phyloP scores from a whole-genome alignment of 2,888 invertebrate genomes.

The Megalurothrips usitatus region DNA sequence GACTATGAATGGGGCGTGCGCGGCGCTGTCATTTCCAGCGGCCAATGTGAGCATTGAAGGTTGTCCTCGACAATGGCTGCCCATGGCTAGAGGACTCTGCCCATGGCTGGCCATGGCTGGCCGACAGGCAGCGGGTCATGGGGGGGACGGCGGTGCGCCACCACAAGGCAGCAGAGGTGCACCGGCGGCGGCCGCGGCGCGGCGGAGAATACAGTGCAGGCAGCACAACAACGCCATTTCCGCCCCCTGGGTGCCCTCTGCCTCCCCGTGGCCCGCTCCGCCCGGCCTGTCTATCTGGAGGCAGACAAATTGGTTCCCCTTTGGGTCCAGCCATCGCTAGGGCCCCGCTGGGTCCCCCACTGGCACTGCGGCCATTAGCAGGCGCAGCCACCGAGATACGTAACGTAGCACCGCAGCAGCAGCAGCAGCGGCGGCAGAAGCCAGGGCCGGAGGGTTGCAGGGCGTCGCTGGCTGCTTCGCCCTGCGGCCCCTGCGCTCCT shows the following conservation, averaged over 20 bases:
- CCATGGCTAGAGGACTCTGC: not conserved
- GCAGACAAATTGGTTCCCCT: slow-evolving; percentile 1
- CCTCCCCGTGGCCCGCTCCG: not conserved
- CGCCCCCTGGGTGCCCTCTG: not conserved
- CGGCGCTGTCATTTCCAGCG: not conserved
- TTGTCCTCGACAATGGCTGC: not conserved
- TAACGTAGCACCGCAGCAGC: too few species aligned
- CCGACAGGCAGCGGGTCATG: not conserved
- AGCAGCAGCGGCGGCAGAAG: too few species aligned
- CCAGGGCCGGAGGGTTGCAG: not conserved
- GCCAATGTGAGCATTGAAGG: not conserved
- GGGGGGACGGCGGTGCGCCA: not conserved
- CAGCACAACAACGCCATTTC: not conserved
- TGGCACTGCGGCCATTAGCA: not conserved
- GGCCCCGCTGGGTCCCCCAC: not conserved
- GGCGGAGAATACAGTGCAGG: too few species aligned
- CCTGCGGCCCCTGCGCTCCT: too few species aligned
- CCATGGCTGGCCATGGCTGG: too few species aligned
- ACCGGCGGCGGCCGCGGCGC: not conserved
- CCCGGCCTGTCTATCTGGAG: not conserved
- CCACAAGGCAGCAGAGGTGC: too few species aligned
- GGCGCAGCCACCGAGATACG: slow-evolving; percentile 12
- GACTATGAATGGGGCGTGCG: not conserved
- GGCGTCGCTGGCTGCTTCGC: not conserved
- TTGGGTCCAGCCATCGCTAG: not conserved